Evolutionary conservation across 2,888 invertebrate genomes (phyloP).

Genomic region (Oeneis ivallda): DNA sequence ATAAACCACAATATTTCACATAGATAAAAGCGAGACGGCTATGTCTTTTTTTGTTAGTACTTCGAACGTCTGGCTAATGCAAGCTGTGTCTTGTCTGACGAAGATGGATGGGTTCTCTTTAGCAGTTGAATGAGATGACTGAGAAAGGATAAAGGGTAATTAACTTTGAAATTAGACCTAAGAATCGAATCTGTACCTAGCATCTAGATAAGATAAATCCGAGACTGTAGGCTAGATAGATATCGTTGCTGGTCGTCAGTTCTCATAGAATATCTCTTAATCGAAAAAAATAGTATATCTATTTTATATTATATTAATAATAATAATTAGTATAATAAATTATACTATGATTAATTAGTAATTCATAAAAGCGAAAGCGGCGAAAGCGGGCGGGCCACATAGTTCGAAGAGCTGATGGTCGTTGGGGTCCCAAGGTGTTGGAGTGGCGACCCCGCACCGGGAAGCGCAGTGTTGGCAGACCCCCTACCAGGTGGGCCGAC

Average conservation of each 20-base stretch:
- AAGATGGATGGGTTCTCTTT: conserved; percentile 74
- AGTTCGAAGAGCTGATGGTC: too few relatives aligned
- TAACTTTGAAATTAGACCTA: conserved; percentile 42
- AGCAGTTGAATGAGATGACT: conserved; percentile 66
- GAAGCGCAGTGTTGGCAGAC: too few relatives aligned
- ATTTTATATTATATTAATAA: too few relatives aligned
- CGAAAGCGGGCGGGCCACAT: too few relatives aligned
- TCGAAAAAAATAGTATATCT: too few relatives aligned
- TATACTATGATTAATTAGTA: too few relatives aligned
- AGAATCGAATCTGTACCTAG: conserved; percentile 33
- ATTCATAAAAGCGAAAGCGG: too few relatives aligned
- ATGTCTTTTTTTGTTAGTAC: conserved; percentile 46
- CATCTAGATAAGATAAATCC: conserved; percentile 31
- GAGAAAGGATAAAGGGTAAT: conserved; percentile 44
- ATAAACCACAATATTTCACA: conserved; percentile 47
- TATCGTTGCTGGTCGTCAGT: neutral
- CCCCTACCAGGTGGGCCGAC: too few relatives aligned
- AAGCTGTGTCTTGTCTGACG: conserved; percentile 68
- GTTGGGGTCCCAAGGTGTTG: too few relatives aligned
- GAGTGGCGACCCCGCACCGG: too few relatives aligned
- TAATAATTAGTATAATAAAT: too few relatives aligned
- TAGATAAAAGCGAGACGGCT: conserved; percentile 54
- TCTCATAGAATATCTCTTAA: neutral
- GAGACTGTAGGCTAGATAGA: neutral
- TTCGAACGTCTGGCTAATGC: conserved; percentile 67